These are phyloP conservation scores for Simalia tracyae DNA, from an alignment of 2,797 vertebrate genomes.

Conservation along the genomic window DNA sequence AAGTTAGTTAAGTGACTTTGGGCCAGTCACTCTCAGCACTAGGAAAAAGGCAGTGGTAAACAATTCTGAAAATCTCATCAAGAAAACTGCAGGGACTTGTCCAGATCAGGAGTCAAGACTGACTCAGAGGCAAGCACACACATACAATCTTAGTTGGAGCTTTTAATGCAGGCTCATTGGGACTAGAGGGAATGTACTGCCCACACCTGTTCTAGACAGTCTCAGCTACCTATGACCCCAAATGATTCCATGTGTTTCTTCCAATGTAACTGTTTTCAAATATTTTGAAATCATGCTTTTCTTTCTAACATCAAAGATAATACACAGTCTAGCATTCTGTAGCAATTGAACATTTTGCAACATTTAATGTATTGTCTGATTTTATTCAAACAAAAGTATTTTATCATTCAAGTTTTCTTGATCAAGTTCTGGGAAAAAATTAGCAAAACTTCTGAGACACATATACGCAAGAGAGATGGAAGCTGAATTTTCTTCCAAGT, in stretches of 20 bases:
- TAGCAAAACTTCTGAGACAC: neutral
- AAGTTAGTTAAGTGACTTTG: neutral
- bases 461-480: neutral
- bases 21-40: neutral
- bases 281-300: conserved; percentile 46
- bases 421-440: neutral
- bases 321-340: rapidly evolving
- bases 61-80: neutral
- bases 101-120: neutral
- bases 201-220: neutral
- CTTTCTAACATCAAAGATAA: conserved; percentile 24
- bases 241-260: neutral
- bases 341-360: neutral
- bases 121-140: neutral
- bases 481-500: neutral
- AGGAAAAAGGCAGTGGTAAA: neutral
- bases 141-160: neutral
- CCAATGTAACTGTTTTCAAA: neutral
- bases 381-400: neutral
- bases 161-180: neutral
- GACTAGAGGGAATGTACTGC: neutral
- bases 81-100: neutral
- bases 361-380: neutral
- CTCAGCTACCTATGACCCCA: neutral
- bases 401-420: neutral